A percentile compares a stretch with the other conserved stretches of the same genome.
Evolutionary conservation across 2,113 vertebrate genomes (phyloP).

Genomic region (Mobula birostris): DNA sequence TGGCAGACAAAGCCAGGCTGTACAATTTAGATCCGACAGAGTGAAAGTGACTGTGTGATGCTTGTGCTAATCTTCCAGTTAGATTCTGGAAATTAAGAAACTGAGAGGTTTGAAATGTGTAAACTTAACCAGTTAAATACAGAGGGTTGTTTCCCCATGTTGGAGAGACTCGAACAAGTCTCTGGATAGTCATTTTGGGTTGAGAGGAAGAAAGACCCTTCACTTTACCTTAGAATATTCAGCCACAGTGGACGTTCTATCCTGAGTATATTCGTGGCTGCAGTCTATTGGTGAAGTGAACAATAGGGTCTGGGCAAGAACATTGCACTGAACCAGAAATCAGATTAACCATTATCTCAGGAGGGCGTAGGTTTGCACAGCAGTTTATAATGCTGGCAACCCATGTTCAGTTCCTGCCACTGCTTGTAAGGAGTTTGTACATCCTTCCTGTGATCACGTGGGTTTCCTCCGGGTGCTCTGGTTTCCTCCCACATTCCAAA

Average conservation of each 20-base stretch:
- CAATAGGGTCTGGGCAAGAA: background rate
- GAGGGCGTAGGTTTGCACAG: too few relatives aligned
- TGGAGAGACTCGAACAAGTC: background rate
- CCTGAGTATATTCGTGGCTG: background rate
- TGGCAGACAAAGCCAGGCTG: background rate
- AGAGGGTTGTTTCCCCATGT: background rate
- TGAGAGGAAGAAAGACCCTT: background rate
- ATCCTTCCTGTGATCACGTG: too few relatives aligned
- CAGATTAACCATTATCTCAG: background rate
- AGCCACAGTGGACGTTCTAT: background rate
- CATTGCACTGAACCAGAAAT: background rate
- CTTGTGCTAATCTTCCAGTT: background rate
- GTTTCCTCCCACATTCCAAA: too few relatives aligned
- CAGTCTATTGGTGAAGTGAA: background rate
- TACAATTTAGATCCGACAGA: background rate
- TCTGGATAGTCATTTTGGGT: background rate
- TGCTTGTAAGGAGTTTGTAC: too few relatives aligned
- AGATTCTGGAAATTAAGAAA: background rate
- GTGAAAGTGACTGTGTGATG: too few relatives aligned
- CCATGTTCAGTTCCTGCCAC: too few relatives aligned
- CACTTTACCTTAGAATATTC: background rate
- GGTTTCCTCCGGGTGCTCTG: too few relatives aligned
- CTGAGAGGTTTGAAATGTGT: background rate
- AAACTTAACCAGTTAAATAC: background rate
- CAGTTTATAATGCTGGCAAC: too few relatives aligned